Evolutionary conservation across 2,888 invertebrate genomes (phyloP).

Genomic region (Lepetodrilus schrolli): DNA sequence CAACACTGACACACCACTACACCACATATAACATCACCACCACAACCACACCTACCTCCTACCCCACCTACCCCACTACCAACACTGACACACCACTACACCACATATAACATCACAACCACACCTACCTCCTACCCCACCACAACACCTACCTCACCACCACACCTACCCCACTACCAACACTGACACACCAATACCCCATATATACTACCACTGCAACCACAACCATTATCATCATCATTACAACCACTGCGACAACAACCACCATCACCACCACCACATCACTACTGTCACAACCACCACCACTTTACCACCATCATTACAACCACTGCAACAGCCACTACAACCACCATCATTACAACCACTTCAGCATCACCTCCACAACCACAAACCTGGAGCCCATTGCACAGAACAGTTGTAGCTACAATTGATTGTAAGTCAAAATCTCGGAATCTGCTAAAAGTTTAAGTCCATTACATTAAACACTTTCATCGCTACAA

Average conservation of each 20-base stretch:
- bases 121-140: too few species aligned
- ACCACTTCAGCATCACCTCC: background rate
- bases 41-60: too few species aligned
- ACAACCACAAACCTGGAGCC: too few species aligned
- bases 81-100: background rate
- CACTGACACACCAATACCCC: background rate
- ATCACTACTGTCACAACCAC: background rate
- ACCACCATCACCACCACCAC: background rate
- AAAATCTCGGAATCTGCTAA: too few species aligned
- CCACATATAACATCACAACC: background rate
- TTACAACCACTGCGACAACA: background rate
- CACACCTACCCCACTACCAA: background rate
- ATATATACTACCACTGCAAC: background rate
- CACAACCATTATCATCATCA: too few species aligned
- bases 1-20: background rate
- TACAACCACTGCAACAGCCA: background rate
- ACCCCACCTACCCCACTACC: background rate
- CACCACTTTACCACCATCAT: too few species aligned
- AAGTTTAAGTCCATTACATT: too few species aligned
- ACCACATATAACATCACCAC: background rate
- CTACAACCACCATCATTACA: background rate
- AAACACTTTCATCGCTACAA: too few species aligned
- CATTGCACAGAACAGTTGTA: too few species aligned
- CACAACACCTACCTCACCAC: background rate
- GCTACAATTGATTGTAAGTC: too few species aligned